Evolutionary conservation across 1,140 invertebrate genomes (phyloP).

Genomic region (Lanistes nyassanus): DNA sequence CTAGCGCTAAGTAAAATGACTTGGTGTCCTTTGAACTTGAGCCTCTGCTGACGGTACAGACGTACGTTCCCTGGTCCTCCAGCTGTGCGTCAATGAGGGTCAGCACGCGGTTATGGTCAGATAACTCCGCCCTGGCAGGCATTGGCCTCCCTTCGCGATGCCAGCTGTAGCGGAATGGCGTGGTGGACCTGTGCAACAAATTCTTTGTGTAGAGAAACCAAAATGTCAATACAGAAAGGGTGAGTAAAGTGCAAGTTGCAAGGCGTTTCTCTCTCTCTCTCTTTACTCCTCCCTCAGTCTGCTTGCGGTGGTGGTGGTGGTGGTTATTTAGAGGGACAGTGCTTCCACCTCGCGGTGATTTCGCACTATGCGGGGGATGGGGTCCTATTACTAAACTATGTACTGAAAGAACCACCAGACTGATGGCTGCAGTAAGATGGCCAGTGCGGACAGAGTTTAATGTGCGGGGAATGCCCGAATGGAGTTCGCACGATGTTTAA

Average conservation of each 20-base stretch:
- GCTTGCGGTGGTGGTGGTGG: neutral
- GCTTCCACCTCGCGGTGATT: too few relatives aligned
- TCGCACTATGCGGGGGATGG: too few relatives aligned
- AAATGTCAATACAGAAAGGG: neutral
- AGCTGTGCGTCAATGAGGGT: slow-evolving; percentile 86
- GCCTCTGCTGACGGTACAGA: slow-evolving; percentile 79
- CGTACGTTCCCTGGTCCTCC: slow-evolving; percentile 81
- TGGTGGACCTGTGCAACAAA: slow-evolving; percentile 31
- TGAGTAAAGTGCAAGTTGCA: neutral
- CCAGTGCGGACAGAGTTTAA: too few relatives aligned
- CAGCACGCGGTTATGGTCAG: slow-evolving; percentile 87
- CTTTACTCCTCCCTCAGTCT: neutral
- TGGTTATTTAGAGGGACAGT: neutral
- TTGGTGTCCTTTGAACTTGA: slow-evolving; percentile 24
- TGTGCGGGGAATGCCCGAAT: too few relatives aligned
- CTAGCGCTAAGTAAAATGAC: slow-evolving; percentile 35
- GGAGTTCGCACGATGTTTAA: too few relatives aligned
- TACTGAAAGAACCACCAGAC: too few relatives aligned
- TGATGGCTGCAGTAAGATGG: too few relatives aligned
- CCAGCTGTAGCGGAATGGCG: slow-evolving; percentile 54
- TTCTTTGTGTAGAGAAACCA: neutral
- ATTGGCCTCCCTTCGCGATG: slow-evolving; percentile 69
- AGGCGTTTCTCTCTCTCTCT: neutral
- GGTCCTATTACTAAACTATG: too few relatives aligned
- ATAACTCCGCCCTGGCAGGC: slow-evolving; percentile 77